phyloP scores from a whole-genome alignment of 2,888 invertebrate species.

The Limenitis camilla region DNA sequence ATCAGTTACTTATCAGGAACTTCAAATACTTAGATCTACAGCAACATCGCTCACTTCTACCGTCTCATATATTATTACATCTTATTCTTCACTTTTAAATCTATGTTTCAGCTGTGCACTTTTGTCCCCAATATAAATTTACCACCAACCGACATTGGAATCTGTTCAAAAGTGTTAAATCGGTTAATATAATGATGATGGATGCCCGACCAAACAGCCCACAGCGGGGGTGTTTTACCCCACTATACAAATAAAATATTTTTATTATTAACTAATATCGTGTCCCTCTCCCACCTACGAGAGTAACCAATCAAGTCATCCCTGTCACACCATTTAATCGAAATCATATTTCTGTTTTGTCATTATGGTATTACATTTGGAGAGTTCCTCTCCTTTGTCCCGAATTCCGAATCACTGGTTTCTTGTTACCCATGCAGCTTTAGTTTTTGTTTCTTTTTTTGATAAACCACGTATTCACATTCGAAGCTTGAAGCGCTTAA shows the following conservation, averaged over 20 bases:
- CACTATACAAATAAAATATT: conserved; percentile 74
- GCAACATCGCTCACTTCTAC: not conserved
- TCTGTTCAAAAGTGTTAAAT: conserved; percentile 75
- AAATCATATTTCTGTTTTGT: conserved; percentile 75
- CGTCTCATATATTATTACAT: not conserved
- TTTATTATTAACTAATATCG: conserved; percentile 69
- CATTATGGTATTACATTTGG: conserved; percentile 72
- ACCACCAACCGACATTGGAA: conserved; percentile 58
- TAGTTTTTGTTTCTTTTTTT: conserved; percentile 50
- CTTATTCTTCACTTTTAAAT: conserved; percentile 8
- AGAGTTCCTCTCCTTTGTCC: conserved; percentile 70
- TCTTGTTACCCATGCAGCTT: conserved; percentile 68
- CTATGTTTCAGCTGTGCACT: conserved; percentile 31
- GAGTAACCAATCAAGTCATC: conserved; percentile 40
- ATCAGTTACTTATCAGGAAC: conserved; percentile 8
- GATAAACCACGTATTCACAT: conserved; percentile 41
- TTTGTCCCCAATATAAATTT: conserved; percentile 39
- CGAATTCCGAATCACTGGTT: conserved; percentile 61
- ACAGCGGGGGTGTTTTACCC: conserved; percentile 74
- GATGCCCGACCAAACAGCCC: conserved; percentile 71
- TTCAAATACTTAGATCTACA: not conserved
- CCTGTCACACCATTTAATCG: conserved; percentile 66
- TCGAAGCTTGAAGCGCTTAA: conserved; percentile 44
- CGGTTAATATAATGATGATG: conserved; percentile 75
- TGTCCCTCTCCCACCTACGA: conserved; percentile 51